Evolutionary conservation across 2,888 invertebrate genomes (phyloP).

Genomic region (Choristoneura rosaceana): DNA sequence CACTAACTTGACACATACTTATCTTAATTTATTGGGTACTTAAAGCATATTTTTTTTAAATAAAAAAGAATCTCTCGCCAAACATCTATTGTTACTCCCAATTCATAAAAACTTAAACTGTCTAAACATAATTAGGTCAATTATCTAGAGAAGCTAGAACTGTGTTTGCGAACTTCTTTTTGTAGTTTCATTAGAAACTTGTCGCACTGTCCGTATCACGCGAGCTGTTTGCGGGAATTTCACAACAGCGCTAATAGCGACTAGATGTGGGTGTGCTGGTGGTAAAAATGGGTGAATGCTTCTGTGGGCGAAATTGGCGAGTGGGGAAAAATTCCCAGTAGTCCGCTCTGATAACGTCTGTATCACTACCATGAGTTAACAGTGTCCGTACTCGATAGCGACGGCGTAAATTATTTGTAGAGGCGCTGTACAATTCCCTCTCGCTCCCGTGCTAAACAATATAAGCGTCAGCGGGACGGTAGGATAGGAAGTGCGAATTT

Average conservation of each 20-base stretch:
- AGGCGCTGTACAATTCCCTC: too few relatives aligned
- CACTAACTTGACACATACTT: background rate
- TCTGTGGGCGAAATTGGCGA: too few relatives aligned
- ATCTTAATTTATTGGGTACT: background rate
- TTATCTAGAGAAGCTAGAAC: constrained; percentile 36
- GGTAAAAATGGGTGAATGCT: constrained; percentile 47
- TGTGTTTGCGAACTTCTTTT: constrained; percentile 20
- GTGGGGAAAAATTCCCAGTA: too few relatives aligned
- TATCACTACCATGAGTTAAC: too few relatives aligned
- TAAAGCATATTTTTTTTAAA: background rate
- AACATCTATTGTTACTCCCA: background rate
- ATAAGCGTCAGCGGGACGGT: too few relatives aligned
- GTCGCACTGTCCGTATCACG: constrained; percentile 36
- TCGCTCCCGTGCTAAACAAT: too few relatives aligned
- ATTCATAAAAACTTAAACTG: background rate
- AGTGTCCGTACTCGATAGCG: too few relatives aligned
- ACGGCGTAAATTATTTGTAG: too few relatives aligned
- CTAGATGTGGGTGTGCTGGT: constrained; percentile 48
- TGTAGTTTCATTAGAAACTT: constrained; percentile 32
- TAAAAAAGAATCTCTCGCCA: background rate
- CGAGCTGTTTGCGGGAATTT: constrained; percentile 50
- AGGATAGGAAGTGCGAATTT: too few relatives aligned
- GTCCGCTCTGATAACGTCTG: too few relatives aligned
- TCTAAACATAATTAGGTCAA: constrained; percentile 36
- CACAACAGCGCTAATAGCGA: constrained; percentile 51